Conservation (phyloP, 2,888 invertebrate species). For the Embidobia sp. region DNA sequence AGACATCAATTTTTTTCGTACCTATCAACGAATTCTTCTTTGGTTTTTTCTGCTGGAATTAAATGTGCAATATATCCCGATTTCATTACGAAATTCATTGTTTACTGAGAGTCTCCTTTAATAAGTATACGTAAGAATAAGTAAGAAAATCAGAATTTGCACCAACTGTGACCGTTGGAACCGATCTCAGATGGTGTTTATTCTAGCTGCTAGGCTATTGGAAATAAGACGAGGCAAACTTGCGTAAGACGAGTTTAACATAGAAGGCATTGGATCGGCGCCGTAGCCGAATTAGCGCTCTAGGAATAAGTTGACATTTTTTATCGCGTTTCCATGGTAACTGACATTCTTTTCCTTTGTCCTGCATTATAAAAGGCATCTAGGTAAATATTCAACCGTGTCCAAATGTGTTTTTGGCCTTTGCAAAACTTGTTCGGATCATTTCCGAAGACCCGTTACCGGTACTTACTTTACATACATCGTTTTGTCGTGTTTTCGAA, state of each 20-base stretch:
- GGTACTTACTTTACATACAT: conserved; percentile 18
- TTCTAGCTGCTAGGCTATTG: no score
- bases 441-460: background rate
- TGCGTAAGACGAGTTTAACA: background rate
- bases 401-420: conserved; percentile 29
- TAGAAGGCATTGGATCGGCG: background rate
- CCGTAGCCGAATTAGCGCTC: background rate
- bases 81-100: no score
- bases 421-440: background rate
- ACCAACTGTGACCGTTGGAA: no score
- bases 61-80: no score
- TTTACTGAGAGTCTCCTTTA: no score
- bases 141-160: no score
- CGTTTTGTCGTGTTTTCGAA: conserved; percentile 3
- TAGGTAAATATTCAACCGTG: conserved; percentile 13
- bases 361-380: conserved; percentile 31
- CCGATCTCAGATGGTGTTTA: no score
- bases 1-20: no score
- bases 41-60: no score
- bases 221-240: background rate
- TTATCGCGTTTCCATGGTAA: conserved; percentile 36
- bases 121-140: no score
- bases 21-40: no score
- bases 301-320: conserved; percentile 5
- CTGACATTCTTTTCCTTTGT: conserved; percentile 47